Conservation (phyloP, 2,888 invertebrate genomes). For the Pollenia labialis region DNA sequence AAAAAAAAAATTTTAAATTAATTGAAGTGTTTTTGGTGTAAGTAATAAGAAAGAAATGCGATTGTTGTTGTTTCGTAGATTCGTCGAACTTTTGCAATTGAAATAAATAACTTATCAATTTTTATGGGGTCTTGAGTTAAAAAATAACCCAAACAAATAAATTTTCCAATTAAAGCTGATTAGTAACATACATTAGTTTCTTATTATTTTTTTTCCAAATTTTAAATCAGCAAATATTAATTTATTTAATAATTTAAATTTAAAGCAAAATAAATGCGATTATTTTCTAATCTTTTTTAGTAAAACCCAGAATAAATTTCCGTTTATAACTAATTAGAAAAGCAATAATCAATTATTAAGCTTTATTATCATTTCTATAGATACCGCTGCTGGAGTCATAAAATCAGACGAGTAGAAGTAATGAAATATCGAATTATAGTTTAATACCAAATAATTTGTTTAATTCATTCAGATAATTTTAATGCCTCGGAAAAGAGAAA, state of each 20-base stretch:
- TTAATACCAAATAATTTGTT: constrained; percentile 60
- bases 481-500: not conserved
- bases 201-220: constrained; percentile 3
- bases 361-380: constrained; percentile 36
- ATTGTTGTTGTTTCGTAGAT: not conserved
- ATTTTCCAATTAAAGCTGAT: constrained; percentile 13
- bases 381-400: not conserved
- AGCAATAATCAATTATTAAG: constrained; percentile 38
- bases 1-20: constrained; percentile 21
- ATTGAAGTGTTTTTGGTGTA: constrained; percentile 23
- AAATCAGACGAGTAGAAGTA: not conserved
- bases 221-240: constrained; percentile 18
- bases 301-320: constrained; percentile 10
- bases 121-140: not conserved
- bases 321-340: constrained; percentile 32
- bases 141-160: constrained; percentile 1
- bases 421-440: constrained; percentile 34
- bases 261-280: not conserved
- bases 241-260: constrained; percentile 1
- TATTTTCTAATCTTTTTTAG: not conserved
- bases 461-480: constrained; percentile 33
- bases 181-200: not conserved
- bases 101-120: too few relatives aligned
- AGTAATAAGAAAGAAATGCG: not conserved
- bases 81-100: too few relatives aligned